A percentile compares a stretch with the other conserved stretches of the same genome.
Conservation (phyloP, 2,888 invertebrate species). For the Cactoblastis cactorum region DNA sequence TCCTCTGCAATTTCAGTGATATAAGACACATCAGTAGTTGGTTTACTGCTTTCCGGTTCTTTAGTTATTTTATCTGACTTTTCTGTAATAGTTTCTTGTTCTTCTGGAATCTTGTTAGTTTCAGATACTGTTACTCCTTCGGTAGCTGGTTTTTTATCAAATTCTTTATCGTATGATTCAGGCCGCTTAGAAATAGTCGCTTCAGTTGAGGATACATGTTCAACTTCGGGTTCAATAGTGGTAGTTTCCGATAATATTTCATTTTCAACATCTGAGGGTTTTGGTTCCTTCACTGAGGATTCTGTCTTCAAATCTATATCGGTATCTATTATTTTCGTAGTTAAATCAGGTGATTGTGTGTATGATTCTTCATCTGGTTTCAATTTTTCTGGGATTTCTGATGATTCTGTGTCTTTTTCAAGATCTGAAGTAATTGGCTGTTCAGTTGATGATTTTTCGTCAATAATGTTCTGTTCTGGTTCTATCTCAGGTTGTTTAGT, state of each 20-base stretch:
- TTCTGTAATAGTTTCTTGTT: not conserved
- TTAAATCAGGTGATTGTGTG: constrained; percentile 19
- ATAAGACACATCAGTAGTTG: not conserved
- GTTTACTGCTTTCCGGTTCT: not conserved
- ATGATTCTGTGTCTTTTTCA: not conserved
- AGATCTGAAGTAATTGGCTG: not conserved
- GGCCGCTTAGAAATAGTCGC: not conserved
- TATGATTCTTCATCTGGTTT: not conserved
- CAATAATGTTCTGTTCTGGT: not conserved
- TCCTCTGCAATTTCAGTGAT: not conserved
- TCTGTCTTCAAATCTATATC: not conserved
- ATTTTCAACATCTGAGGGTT: constrained; percentile 10
- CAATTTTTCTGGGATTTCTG: constrained; percentile 16
- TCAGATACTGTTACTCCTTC: not conserved
- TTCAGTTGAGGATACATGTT: not conserved
- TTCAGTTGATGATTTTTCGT: not conserved
- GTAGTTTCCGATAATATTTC: not conserved
- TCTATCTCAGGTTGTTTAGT: not conserved
- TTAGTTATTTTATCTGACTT: not conserved
- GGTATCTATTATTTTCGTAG: constrained; percentile 21
- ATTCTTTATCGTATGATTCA: not conserved
- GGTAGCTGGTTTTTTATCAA: not conserved
- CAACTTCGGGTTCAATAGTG: not conserved
- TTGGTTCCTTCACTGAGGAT: not conserved
- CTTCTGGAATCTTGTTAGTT: not conserved